Base-by-base conservation (phyloP, 2,797 vertebrate species). In the Coilia nasus region DNA sequence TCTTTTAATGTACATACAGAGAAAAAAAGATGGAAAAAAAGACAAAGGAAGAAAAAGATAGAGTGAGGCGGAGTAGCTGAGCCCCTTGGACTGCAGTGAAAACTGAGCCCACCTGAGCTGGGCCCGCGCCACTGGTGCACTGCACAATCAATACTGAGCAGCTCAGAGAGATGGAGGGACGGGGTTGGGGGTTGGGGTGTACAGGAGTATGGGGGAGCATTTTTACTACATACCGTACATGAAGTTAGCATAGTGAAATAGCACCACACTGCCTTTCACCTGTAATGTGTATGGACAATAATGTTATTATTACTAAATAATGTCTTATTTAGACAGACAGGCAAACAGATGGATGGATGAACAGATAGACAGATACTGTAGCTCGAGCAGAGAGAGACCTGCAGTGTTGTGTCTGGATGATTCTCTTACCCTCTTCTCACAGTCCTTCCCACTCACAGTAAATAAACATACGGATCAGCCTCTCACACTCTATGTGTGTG, bases 41-140 rank as follows among this genome's bases (percentile, higher is more conserved):
- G 78, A 47, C 2, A 47, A 19, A 89, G 81, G 86, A 81, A 82
- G 81, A 59, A 0, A 15, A 59, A 19, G 84, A 59, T 47, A 83
- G 81, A 83, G 83, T 31, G 67, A 67, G 84, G 71, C 54, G 85
- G 44, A 57, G 67, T 57, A 86, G 82, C 81, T 14, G 44, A 84
- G 67, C 28, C 31, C 31, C 67, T 80, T 87, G 83, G 87, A 89
- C 89, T 91, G 89, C 90, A 89, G 89, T 91, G 87, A 57, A 88
- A 90, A 88, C 83, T 67, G 81, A 88, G 81, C 47, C 84, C 85
- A n/a, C 57, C 35, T 47, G 35, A n/a, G 50, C 54, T 59, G 25
- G 62, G 59, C 35, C 35, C 25, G 67, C 84, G 60, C 84, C 82
- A 81, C 35, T 89, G 81, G 85, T 81, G 56, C 78, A 83, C 47